Base-by-base conservation (phyloP, 2,113 vertebrate species). In the Electrona antarctica region DNA sequence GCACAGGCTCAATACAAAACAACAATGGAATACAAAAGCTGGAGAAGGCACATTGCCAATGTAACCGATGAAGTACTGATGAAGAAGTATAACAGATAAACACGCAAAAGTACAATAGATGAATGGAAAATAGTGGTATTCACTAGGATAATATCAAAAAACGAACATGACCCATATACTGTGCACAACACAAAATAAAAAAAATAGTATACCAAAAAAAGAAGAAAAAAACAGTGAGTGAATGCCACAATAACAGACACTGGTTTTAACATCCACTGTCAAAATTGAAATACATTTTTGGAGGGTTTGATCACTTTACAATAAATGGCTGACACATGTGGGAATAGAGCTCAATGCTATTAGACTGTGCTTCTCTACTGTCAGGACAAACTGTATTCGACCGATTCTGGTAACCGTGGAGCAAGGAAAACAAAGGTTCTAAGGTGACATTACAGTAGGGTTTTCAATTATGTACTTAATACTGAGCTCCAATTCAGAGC, bases 41-140 rank as follows among this genome's bases (percentile, higher is more conserved):
- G 67, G 14, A 74, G 70, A 85, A 81, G 78, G 76, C 69, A 83
- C 67, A 46, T 66, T 21, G 71, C 74, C 64, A 67, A 62, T 72
- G 68, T 65, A 79, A 67, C 67, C 52, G 7, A 68, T 66, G 77
- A 76, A 69, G 51, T 46, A 67, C 56, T 78, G 21, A 21, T 21
- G 21, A 21, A 21, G 21, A 21, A 21, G 76, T 69, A 81, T 73
- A 84, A 73, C 61, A 0, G 2, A 78, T 72, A 76, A 46, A 41
- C 69, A 77, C 45, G 66, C 45, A 59, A 13, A 72, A 66, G 58
- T 79, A 84, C 29, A 86, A 73, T 82, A 77, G 54, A 47, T 58
- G 67, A 77, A 55, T 61, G 68, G 67, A 77, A 79, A 85, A 82
- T 79, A 87, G 87, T 84, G 86, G 85, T 82, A 83, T 76, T 82